phyloP scores from a whole-genome alignment of 37 sponge, comb jelly and placozoan genomes.

The Hormiphora californensis region DNA sequence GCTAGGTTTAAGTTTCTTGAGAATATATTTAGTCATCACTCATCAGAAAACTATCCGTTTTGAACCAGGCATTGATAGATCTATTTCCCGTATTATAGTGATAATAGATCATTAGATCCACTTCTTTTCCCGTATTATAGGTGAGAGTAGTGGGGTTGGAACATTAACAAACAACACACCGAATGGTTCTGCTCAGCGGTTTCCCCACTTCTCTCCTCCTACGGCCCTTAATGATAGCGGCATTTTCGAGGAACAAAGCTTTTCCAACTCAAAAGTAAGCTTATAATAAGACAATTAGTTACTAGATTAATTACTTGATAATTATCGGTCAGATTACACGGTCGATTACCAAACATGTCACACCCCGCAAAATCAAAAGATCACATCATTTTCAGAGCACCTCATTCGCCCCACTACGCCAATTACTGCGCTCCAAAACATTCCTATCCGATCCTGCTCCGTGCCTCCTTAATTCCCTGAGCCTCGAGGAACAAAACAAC shows the following conservation, averaged over 20 bases:
- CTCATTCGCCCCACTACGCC: too few relatives aligned
- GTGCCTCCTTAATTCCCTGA: too few relatives aligned
- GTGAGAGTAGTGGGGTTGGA: constrained; percentile 51
- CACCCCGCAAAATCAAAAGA: too few relatives aligned
- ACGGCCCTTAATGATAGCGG: constrained; percentile 43
- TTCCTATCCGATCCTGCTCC: too few relatives aligned
- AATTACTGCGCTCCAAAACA: too few relatives aligned
- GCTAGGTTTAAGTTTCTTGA: too few relatives aligned
- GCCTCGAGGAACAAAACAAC: too few relatives aligned
- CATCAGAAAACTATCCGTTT: not conserved
- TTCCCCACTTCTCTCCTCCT: not conserved
- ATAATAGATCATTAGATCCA: not conserved
- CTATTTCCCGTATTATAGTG: too few relatives aligned
- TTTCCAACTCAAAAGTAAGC: constrained; percentile 29
- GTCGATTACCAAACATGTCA: too few relatives aligned
- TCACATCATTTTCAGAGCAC: too few relatives aligned
- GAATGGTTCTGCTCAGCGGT: constrained; percentile 11
- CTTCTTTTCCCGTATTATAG: not conserved
- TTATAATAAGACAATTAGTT: not conserved
- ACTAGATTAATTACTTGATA: not conserved
- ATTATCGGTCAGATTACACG: too few relatives aligned
- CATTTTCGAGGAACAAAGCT: constrained; percentile 19
- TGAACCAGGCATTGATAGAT: too few relatives aligned
- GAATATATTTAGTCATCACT: not conserved
- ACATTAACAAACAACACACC: constrained; percentile 39